Evolutionary conservation across 2,113 vertebrate genomes (phyloP).

Genomic region (Cichladusa arquata): DNA sequence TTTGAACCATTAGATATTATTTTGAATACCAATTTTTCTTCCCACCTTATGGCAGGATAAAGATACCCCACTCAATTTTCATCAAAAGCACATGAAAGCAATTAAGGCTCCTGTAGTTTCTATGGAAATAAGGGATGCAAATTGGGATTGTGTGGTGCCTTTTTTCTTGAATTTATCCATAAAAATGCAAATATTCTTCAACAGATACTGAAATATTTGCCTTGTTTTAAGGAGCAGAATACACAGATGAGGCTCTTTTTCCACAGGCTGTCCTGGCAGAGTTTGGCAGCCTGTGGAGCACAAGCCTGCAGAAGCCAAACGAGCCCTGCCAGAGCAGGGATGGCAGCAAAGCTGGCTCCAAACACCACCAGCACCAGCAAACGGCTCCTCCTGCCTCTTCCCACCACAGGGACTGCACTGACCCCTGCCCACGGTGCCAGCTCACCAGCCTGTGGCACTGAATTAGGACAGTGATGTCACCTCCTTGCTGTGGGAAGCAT

Average conservation of each 20-base stretch:
- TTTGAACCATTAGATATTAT: slow-evolving; percentile 50
- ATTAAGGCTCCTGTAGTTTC: slow-evolving; percentile 59
- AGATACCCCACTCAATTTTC: slow-evolving; percentile 41
- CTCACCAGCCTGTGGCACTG: background rate
- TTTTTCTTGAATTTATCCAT: slow-evolving; percentile 69
- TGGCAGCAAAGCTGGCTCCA: background rate
- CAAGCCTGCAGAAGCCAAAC: fast-evolving
- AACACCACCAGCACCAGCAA: background rate
- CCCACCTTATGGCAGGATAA: slow-evolving; percentile 16
- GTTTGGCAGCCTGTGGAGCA: background rate
- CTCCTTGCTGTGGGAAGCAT: background rate
- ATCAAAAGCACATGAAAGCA: slow-evolving; percentile 69
- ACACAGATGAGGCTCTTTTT: background rate
- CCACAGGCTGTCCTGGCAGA: slow-evolving; percentile 4
- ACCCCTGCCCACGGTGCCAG: background rate
- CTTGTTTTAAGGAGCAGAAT: slow-evolving; percentile 33
- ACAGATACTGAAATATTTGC: slow-evolving; percentile 51
- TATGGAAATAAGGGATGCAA: slow-evolving; percentile 70
- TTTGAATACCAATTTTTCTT: slow-evolving; percentile 18
- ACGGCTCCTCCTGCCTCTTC: background rate
- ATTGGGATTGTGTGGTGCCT: slow-evolving; percentile 59
- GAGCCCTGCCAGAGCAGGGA: fast-evolving
- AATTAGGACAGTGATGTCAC: background rate
- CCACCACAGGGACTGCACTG: fast-evolving
- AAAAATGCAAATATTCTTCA: slow-evolving; percentile 65